Percentiles rank a stretch among this genome's conserved stretches.
Evolutionary conservation across 2,113 vertebrate genomes (phyloP).

Genomic region (Zosterops lateralis): DNA sequence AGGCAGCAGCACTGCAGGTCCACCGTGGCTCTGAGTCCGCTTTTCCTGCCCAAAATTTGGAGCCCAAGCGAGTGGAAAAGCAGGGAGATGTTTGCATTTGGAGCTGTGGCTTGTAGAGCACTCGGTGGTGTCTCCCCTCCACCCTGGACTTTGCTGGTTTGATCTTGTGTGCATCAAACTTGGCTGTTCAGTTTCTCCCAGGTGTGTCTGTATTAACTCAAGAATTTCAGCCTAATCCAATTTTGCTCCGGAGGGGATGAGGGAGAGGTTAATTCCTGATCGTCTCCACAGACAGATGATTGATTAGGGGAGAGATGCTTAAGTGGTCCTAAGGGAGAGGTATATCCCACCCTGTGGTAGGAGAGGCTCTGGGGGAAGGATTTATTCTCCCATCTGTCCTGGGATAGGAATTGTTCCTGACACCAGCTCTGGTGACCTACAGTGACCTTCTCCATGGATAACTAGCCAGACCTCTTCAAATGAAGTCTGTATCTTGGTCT

Average conservation of each 20-base stretch:
- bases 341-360: background rate
- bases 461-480: background rate
- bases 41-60: accelerated
- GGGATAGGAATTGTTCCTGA: background rate
- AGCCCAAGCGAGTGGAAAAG: background rate
- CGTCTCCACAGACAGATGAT: background rate
- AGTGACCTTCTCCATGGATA: background rate
- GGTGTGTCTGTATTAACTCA: background rate
- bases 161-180: background rate
- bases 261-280: conserved; percentile 14
- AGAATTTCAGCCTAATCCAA: background rate
- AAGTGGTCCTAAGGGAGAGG: background rate
- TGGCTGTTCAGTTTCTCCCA: background rate
- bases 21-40: accelerated
- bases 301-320: background rate
- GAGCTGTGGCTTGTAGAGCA: background rate
- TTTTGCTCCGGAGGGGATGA: background rate
- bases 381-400: conserved; percentile 16
- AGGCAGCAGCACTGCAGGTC: background rate
- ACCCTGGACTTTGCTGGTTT: background rate
- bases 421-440: background rate
- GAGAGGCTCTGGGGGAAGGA: background rate
- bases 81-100: accelerated
- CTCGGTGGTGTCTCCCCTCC: background rate
- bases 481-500: background rate